Conservation (phyloP, 2,113 vertebrate species). For the Numenius arquata region DNA sequence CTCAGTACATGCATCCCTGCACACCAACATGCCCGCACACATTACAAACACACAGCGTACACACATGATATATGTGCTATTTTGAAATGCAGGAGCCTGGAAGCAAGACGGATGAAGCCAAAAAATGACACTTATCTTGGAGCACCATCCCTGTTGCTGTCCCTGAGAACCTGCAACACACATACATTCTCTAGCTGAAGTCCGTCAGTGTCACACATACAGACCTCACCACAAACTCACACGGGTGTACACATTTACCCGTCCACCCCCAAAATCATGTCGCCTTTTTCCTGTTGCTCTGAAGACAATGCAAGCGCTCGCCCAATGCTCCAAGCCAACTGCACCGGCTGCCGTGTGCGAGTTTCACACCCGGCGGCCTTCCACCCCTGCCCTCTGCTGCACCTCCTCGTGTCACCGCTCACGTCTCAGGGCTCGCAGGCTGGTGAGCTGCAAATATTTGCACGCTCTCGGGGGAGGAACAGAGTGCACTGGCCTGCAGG, state of each 20-base stretch:
- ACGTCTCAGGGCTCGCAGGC: slow-evolving; percentile 16
- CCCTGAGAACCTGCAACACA: neutral
- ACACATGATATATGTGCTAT: rapidly evolving
- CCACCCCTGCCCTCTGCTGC: slow-evolving; percentile 45
- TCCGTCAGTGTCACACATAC: neutral
- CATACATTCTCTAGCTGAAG: neutral
- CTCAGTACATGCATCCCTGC: neutral
- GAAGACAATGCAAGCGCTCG: neutral
- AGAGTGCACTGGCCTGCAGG: slow-evolving; percentile 36
- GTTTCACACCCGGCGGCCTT: slow-evolving; percentile 30
- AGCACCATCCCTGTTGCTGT: neutral
- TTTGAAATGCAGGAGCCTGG: neutral
- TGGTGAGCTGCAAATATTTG: slow-evolving; percentile 63
- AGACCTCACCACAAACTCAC: neutral
- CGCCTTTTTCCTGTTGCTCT: neutral
- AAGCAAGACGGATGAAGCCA: neutral
- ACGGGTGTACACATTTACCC: neutral
- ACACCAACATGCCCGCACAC: neutral
- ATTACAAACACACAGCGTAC: neutral
- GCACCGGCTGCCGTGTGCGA: neutral
- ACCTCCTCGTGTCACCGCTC: slow-evolving; percentile 39
- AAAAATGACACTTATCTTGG: neutral
- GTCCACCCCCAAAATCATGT: neutral
- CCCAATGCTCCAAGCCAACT: neutral
- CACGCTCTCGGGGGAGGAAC: neutral